Percentiles rank a stretch among this genome's conserved stretches.
phyloP scores from a whole-genome alignment of 1,140 invertebrate genomes.

The Holcopasites calliopsidis region DNA sequence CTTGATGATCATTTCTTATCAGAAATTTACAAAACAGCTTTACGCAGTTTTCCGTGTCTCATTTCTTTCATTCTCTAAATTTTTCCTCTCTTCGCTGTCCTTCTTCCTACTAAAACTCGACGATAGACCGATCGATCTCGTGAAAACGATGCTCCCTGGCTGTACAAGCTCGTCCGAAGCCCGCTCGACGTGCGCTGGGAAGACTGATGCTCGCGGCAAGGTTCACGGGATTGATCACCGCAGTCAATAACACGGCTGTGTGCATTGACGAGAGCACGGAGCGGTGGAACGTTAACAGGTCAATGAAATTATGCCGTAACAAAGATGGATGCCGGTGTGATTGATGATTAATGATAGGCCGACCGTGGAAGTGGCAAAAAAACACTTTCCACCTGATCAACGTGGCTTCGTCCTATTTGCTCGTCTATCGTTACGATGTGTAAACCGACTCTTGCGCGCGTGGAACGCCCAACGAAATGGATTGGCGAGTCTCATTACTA shows the following conservation, averaged over 20 bases:
- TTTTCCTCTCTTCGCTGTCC: too few relatives aligned
- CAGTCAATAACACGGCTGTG: conserved; percentile 61
- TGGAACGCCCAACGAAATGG: conserved; percentile 11
- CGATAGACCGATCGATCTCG: too few relatives aligned
- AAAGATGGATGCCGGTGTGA: conserved; percentile 64
- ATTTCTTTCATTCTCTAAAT: too few relatives aligned
- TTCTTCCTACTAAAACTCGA: too few relatives aligned
- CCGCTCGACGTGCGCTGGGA: conserved; percentile 41
- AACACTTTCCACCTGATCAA: conserved; percentile 57
- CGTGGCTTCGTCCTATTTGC: conserved; percentile 48
- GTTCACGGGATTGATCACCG: conserved; percentile 64
- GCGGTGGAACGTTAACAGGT: conserved; percentile 64
- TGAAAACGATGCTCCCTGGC: too few relatives aligned
- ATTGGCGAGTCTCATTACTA: too few relatives aligned
- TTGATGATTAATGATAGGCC: conserved; percentile 63
- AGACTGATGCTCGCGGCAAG: conserved; percentile 61
- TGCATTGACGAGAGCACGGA: conserved; percentile 56
- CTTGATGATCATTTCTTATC: too few relatives aligned
- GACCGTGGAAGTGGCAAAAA: conserved; percentile 49
- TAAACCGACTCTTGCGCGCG: background rate
- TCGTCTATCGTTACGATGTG: conserved; percentile 51
- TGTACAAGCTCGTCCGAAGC: too few relatives aligned
- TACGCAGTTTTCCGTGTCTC: too few relatives aligned
- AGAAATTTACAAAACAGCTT: background rate
- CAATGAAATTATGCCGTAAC: conserved; percentile 67